Base-by-base conservation (phyloP, 2,797 vertebrate genomes). In the Squalus acanthias region DNA sequence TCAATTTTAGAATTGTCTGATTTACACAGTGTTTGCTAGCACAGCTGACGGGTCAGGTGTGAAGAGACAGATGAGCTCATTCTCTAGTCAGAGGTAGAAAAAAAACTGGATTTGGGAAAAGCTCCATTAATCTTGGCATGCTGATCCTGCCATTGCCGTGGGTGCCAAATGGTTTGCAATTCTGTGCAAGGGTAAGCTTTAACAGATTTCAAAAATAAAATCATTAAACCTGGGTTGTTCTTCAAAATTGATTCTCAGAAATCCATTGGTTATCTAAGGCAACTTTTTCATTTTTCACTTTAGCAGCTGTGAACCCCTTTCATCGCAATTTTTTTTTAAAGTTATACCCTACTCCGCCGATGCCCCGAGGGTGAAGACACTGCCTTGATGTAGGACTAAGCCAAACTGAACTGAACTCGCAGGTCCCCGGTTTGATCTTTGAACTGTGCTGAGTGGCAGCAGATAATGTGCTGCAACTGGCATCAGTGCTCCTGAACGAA, bases 21-120 rank as follows among this genome's bases (percentile, higher is more conserved):
- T 46, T 69, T 46, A 69, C 7, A 93, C 91, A 24, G 91, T 39
- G 15, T 93, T 46, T 39, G 53, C 26, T 89, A 20, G n/a, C 76
- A 39, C n/a, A n/a, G 63, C 53, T 3, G 82, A 85, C 65, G 20
- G 91, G 46, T 85, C 63, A 39, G 69, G 91, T 69, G 91, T 39
- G n/a, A 93, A 93, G 20, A 69, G 91, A 93, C 91, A 69, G 63
- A 93, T 93, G 91, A 93, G 63, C 91, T 93, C 63, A 69, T 39
- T 46, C 67, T 10, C 63, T 24, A 39, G 91, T 65, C 91, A 93
- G 39, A 22, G 46, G 17, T 39, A 46, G 24, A 46, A 93, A 46
- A 79, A 20, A 46, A 69, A 65, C 20, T 67, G 91, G n/a, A 93
- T 69, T 46, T 93, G n/a, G 63, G 53, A 5, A 39, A 89, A 93